Conservation (phyloP, 2,797 vertebrate species). For the Tinamus major region DNA sequence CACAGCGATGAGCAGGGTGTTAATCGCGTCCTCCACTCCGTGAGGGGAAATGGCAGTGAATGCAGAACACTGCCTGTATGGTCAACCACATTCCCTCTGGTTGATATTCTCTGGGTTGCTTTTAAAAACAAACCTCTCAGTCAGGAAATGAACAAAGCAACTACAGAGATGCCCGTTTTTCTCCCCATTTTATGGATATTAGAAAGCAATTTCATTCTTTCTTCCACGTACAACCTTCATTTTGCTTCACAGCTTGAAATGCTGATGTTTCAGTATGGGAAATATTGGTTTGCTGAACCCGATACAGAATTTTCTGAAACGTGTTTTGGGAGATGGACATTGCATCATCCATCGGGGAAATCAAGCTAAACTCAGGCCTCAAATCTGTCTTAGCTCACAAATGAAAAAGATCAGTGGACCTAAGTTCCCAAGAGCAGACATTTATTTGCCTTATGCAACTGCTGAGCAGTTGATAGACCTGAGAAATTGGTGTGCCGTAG, state of each 20-base stretch:
- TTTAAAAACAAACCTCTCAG: not conserved
- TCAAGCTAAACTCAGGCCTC: constrained; percentile 14
- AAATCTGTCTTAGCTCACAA: constrained; percentile 20
- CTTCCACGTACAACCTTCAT: not conserved
- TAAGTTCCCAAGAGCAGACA: not conserved
- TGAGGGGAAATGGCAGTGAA: not conserved
- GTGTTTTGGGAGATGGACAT: not conserved
- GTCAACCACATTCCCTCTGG: not conserved
- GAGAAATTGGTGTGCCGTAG: constrained; percentile 31
- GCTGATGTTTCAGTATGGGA: not conserved
- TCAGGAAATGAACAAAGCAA: not conserved
- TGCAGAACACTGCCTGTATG: not conserved
- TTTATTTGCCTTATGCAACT: constrained; percentile 34
- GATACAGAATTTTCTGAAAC: not conserved
- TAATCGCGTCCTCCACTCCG: not conserved
- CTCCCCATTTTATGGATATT: not conserved
- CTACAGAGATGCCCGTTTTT: not conserved
- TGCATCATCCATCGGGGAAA: constrained; percentile 43
- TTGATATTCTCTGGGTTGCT: not conserved
- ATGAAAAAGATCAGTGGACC: constrained; percentile 10
- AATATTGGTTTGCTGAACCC: not conserved
- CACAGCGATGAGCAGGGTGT: not conserved
- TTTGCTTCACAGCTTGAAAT: constrained; percentile 25
- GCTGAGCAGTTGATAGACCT: constrained; percentile 29
- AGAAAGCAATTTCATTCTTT: not conserved